Conservation (phyloP, 1,140 invertebrate genomes). For the Batillaria attramentaria region DNA sequence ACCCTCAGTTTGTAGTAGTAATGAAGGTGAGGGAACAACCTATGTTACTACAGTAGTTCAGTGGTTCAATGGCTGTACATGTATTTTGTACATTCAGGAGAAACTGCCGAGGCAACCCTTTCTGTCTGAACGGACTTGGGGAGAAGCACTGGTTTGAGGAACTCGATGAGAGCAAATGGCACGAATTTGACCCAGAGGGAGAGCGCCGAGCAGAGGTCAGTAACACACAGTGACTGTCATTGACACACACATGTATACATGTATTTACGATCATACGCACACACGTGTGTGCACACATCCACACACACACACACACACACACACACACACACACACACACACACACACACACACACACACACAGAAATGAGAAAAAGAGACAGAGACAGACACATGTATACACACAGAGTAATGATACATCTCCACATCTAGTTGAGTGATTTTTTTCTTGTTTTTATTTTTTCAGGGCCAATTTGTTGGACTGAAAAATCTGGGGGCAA, state of each 20-base stretch:
- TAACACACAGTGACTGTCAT: neutral
- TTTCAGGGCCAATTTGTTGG: constrained; percentile 74
- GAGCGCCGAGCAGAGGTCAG: constrained; percentile 69
- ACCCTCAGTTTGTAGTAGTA: no score
- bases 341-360: no score
- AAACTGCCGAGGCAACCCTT: constrained; percentile 80
- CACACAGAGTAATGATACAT: no score
- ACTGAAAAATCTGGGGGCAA: constrained; percentile 81
- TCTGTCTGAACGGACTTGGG: constrained; percentile 77
- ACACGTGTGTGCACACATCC: no score
- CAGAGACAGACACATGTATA: no score
- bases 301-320: no score
- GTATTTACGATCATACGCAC: neutral
- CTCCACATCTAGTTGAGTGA: no score
- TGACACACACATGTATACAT: no score
- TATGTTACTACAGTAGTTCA: no score
- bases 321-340: neutral
- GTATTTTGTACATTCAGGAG: constrained; percentile 69
- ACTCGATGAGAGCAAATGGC: constrained; percentile 65
- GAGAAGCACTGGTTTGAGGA: constrained; percentile 75
- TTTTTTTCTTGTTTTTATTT: no score
- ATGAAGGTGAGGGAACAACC: no score
- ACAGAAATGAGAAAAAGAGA: no score
- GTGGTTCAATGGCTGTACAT: neutral
- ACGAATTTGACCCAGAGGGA: constrained; percentile 74